A percentile compares a stretch with the other conserved stretches of the same genome.
Evolutionary conservation across 64 coral and sea anemone genomes (phyloP).

Genomic region (Orbicella faveolata): DNA sequence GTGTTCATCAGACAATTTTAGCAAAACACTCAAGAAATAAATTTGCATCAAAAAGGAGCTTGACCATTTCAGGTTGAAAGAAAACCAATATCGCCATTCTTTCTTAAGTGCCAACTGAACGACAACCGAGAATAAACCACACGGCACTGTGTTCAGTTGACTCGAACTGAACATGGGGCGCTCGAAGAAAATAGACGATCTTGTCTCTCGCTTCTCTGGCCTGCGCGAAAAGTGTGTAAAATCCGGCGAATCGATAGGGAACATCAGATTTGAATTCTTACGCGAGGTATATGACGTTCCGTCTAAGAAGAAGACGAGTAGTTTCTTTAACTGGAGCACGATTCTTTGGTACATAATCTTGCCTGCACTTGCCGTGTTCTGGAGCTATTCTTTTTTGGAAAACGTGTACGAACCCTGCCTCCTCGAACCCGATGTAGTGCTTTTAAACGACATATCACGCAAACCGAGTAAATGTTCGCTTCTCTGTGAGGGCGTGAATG

Average conservation of each 20-base stretch:
- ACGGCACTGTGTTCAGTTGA: too few relatives aligned
- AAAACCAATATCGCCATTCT: not conserved
- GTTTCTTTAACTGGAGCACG: constrained; percentile 16
- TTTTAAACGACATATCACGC: constrained; percentile 66
- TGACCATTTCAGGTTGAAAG: not conserved
- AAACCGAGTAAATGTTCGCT: constrained; percentile 81
- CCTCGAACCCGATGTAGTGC: constrained; percentile 68
- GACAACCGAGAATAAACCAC: too few relatives aligned
- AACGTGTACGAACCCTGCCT: constrained; percentile 55
- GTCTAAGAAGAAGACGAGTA: not conserved
- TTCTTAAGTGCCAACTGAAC: not conserved
- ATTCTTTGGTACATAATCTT: constrained; percentile 28
- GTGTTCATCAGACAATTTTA: not conserved
- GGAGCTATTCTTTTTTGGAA: constrained; percentile 14
- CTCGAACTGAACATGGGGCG: not conserved
- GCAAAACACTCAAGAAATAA: not conserved
- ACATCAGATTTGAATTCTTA: constrained; percentile 67
- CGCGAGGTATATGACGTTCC: constrained; percentile 5
- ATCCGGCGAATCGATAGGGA: constrained; percentile 36
- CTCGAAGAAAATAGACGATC: constrained; percentile 30
- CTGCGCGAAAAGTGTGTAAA: constrained; percentile 51
- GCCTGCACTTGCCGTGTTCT: constrained; percentile 55
- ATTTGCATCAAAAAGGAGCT: not conserved
- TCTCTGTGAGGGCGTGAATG: constrained; percentile 78
- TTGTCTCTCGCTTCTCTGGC: constrained; percentile 15